Evolutionary conservation across 2,113 vertebrate genomes (phyloP), one percentile per base, ranked within the genome.

Genomic region (Zingel zingel): DNA sequence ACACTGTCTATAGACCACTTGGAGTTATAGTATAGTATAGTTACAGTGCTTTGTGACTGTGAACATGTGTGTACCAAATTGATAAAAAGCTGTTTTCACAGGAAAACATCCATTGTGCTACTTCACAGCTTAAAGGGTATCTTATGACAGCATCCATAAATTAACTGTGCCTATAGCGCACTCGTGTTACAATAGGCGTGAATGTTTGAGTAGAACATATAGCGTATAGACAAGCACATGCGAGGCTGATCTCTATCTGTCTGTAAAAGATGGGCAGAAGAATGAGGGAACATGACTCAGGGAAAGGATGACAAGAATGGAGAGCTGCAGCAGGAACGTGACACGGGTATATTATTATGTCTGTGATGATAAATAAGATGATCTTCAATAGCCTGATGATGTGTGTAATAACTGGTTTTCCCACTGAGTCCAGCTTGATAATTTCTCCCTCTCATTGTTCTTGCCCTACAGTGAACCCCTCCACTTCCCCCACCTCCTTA

Each of bases 271-370:
- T 47, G 54, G 14, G 61, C 14, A 43, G 23, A 47, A 25, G 30
- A 79, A 77, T 30, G 27, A 50, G 9, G 10, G 57, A 78, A 72
- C 33, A 33, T 88, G 83, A 88, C 76, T 79, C 48, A 57, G 63
- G 54, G 48, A 59, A 51, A 81, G 58, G 45, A 63, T 66, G 2
- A 43, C 10, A 43, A 43, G 39, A 69, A 79, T 56, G 19, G 27
- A 59, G 25, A 45, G 53, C 23, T 73, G 69, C 68, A 54, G 67
- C 30, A 25, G 67, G 23, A 85, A 74, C 39, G 6, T 70, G 64
- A 88, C 70, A 68, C 13, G 0, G 6, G 27, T 27, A 50, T 77
- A 5, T 73, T 76, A 48, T 73, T 83, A 70, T 79, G 66, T 74
- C 43, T 47, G 51, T 45, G 64, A 66, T n/a, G 13, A 77, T 45